Percentiles rank a stretch among this genome's conserved stretches.
Conservation (phyloP, 1,140 invertebrate species). For the Lordiphosa mommai region DNA sequence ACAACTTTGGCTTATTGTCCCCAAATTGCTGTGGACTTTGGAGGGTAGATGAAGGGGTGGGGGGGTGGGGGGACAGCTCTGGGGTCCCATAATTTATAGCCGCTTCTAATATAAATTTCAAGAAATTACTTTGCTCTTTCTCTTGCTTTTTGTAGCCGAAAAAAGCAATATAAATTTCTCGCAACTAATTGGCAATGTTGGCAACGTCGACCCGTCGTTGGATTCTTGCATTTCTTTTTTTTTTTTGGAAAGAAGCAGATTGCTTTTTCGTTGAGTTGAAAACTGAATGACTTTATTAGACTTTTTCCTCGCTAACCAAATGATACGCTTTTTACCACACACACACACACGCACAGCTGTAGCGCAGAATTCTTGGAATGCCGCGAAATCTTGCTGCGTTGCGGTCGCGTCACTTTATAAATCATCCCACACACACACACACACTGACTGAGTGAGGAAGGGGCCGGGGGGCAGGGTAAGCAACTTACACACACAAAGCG, state of each 20-base stretch:
- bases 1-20: constrained; percentile 60
- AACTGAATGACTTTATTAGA: constrained; percentile 64
- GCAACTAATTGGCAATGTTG: constrained; percentile 65
- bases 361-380: constrained; percentile 53
- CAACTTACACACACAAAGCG: constrained; percentile 9
- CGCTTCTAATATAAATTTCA: constrained; percentile 68
- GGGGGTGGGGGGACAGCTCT: neutral
- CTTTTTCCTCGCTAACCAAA: neutral
- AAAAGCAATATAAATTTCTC: constrained; percentile 74
- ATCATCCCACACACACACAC: constrained; percentile 37
- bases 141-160: constrained; percentile 7
- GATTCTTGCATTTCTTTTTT: constrained; percentile 13
- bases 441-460: neutral
- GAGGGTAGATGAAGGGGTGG: constrained; percentile 4
- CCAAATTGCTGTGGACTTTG: constrained; percentile 41
- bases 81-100: constrained; percentile 61
- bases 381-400: constrained; percentile 46
- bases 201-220: constrained; percentile 11
- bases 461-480: constrained; percentile 3
- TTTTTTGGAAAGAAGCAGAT: neutral
- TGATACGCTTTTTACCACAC: constrained; percentile 25
- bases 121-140: constrained; percentile 50
- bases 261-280: constrained; percentile 11
- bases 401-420: constrained; percentile 67
- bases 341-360: constrained; percentile 29